Evolutionary conservation across 1,140 invertebrate species (phyloP), one percentile per base, ranked within the genome.

Genomic region (Drosophila miranda): DNA sequence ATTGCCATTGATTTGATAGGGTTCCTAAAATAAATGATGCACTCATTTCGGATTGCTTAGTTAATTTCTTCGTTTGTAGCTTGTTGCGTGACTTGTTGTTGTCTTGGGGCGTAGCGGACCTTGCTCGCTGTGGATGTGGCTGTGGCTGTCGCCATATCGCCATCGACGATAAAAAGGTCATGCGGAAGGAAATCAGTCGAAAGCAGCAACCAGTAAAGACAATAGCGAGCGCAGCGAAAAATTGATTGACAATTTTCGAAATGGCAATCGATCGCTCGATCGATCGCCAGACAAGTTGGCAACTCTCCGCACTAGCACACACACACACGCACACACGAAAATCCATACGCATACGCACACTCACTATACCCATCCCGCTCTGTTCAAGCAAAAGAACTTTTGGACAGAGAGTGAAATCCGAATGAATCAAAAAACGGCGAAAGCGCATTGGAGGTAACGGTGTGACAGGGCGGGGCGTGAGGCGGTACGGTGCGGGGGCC

Each of bases 21-120:
- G 74, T 67, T 84, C 79, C 79, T 84, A 84, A 84, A 83, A 83
- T 83, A 83, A 83, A 71, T 83, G 75, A 78, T 83, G 80, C 75
- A 83, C 75, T 63, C 80, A 75, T 38, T 38, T 3, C 34, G 34
- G 34, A 38, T 64, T 59, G 63, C 60, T 70, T 52, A 67, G 72
- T 58, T 75, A 53, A 60, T 53, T 62, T 73, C 42, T 13, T 60
- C 38, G 30, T 9, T 34, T 34, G 30, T 34, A 13, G 55, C 50
- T 61, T 61, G 44, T 78, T 83, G 79, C 71, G 79, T 83, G 80
- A 84, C 79, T 83, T 78, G 77, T 75, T 54, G 82, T 58, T 44
- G 46, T 63, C 51, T 46, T 61, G 26, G 53, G 50, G 16, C 62
- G 21, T 38, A 34, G 50, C 38, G 28, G 51, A n/a, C 50, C 30